These are phyloP conservation scores for Lagodon rhomboides DNA, from an alignment of 2,797 vertebrate genomes.

Conservation along the genomic window DNA sequence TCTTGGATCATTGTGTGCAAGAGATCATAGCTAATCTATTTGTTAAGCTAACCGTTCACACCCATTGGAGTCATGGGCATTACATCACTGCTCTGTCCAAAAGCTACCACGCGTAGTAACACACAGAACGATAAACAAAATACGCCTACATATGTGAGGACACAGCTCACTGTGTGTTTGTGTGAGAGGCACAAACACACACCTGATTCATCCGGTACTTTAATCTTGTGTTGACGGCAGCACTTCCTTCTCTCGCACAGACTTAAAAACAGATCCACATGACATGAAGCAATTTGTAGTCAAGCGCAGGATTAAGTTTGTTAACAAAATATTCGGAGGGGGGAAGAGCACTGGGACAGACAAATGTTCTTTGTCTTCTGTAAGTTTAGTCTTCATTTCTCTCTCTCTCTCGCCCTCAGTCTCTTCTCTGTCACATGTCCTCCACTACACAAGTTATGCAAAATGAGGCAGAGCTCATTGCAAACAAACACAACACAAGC, in stretches of 20 bases:
- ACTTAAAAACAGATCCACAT: slow-evolving; percentile 65
- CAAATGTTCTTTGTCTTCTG: slow-evolving; percentile 79
- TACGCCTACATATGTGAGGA: slow-evolving; percentile 32
- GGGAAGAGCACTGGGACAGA: slow-evolving; percentile 65
- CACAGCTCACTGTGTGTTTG: slow-evolving; percentile 28
- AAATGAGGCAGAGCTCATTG: slow-evolving; percentile 83
- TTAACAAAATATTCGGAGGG: slow-evolving; percentile 77
- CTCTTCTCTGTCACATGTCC: slow-evolving; percentile 84
- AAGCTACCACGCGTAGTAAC: slow-evolving; percentile 58
- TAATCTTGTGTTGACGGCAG: slow-evolving; percentile 39
- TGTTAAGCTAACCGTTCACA: slow-evolving; percentile 58
- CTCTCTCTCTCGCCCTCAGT: slow-evolving; percentile 65
- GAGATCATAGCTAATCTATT: slow-evolving; percentile 35
- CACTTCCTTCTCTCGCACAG: slow-evolving; percentile 19
- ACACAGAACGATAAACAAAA: slow-evolving; percentile 44
- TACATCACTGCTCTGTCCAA: slow-evolving; percentile 66
- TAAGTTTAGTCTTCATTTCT: slow-evolving; percentile 70
- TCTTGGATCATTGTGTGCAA: slow-evolving; percentile 15
- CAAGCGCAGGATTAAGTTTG: slow-evolving; percentile 76
- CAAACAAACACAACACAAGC: slow-evolving; percentile 87
- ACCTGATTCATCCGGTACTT: slow-evolving; percentile 37
- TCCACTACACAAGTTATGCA: slow-evolving; percentile 87
- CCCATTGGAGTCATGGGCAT: slow-evolving; percentile 62
- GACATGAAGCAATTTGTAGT: slow-evolving; percentile 74
- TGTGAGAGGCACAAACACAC: slow-evolving; percentile 10